Evolutionary conservation across 2,113 vertebrate species (phyloP).

Genomic region (Perca flavescens): DNA sequence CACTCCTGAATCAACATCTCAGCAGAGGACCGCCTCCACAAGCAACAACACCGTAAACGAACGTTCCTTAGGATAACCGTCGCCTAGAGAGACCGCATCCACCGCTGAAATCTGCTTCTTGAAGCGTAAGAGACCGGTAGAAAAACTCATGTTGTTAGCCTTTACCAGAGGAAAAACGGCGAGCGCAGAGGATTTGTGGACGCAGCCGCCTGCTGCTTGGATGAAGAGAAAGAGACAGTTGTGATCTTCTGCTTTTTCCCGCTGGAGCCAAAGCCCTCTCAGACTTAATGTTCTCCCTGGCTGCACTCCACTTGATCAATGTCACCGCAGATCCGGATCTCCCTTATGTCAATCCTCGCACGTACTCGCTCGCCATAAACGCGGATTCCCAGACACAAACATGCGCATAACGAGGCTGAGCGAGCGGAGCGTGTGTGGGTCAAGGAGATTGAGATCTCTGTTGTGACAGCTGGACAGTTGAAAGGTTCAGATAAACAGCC

Average conservation of each 20-base stretch:
- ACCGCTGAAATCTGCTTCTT: conserved; percentile 17
- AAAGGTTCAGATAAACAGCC: conserved; percentile 82
- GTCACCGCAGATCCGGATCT: conserved; percentile 69
- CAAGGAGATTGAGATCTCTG: conserved; percentile 81
- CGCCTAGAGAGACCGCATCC: conserved; percentile 1
- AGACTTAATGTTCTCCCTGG: conserved; percentile 55
- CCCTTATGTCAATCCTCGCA: conserved; percentile 39
- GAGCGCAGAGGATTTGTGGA: background rate
- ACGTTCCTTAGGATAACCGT: conserved; percentile 33
- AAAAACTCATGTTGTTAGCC: conserved; percentile 38
- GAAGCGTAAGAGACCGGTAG: conserved; percentile 26
- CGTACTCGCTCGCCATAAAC: conserved; percentile 17
- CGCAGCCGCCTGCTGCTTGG: background rate
- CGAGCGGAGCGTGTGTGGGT: conserved; percentile 60
- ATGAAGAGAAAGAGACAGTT: conserved; percentile 4
- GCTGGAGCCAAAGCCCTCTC: conserved; percentile 21
- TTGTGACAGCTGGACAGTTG: conserved; percentile 84
- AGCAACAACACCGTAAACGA: background rate
- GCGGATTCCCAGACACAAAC: conserved; percentile 33
- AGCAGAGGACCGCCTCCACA: background rate
- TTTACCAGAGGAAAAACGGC: conserved; percentile 11
- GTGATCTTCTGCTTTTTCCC: conserved; percentile 44
- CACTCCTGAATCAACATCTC: conserved; percentile 7
- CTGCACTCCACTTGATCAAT: conserved; percentile 73
- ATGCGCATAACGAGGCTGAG: conserved; percentile 53